Conservation (phyloP, 1,140 invertebrate species). For the Trichonephila inaurata region DNA sequence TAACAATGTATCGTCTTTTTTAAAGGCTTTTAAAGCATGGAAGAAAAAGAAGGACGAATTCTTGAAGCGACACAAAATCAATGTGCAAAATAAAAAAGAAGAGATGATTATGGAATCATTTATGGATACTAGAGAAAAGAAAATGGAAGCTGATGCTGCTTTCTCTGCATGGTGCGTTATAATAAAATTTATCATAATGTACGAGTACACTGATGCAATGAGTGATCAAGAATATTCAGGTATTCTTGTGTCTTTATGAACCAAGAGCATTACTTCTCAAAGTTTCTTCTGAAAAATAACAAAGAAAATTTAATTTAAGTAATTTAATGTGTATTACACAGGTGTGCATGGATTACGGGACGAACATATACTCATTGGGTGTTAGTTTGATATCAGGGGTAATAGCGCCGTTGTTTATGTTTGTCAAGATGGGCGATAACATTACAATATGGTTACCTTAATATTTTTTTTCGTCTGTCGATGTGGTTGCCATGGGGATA, state of each 20-base stretch:
- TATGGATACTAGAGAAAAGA: not conserved
- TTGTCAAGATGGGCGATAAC: too few species aligned
- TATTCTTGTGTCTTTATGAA: not conserved
- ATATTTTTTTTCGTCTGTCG: too few species aligned
- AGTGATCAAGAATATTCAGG: not conserved
- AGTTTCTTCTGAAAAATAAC: not conserved
- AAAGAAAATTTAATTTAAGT: too few species aligned
- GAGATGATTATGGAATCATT: not conserved
- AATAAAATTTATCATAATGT: not conserved
- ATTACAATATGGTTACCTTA: too few species aligned
- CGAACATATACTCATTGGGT: too few species aligned
- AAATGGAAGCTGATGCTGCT: slow-evolving; percentile 13
- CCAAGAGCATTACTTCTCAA: not conserved
- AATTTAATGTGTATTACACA: too few species aligned
- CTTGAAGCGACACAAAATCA: not conserved
- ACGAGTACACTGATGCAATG: not conserved
- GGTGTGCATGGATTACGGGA: too few species aligned
- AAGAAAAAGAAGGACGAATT: not conserved
- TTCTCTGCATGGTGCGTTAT: not conserved
- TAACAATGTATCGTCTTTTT: not conserved
- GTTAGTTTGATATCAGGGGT: too few species aligned
- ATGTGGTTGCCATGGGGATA: too few species aligned
- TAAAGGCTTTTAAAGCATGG: not conserved
- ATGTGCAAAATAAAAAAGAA: not conserved
- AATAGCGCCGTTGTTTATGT: too few species aligned